Evolutionary conservation across 2,113 vertebrate genomes (phyloP), one percentile per base, ranked within the genome.

Genomic region (Gulo gulo): DNA sequence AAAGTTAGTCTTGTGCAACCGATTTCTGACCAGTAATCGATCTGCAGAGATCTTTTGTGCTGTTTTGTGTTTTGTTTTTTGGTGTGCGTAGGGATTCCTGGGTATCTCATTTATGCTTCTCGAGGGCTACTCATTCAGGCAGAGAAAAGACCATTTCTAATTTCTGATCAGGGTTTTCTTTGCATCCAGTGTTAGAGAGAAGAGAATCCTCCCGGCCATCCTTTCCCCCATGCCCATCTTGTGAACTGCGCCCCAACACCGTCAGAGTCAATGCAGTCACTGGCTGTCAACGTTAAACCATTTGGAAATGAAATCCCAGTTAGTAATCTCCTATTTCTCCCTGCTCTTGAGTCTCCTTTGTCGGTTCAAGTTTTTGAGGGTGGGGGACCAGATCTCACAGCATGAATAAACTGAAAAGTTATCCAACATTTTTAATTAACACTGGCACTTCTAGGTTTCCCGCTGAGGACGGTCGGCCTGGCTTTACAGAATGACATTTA

Each of bases 401-500:
- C 18, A 1, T 57, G 78, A 94, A 79, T 57, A 36, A 96, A 86
- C 61, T 61, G 80, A 95, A 95, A 88, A 90, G 92, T 92, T 89
- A 91, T 63, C 87, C 9, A 16, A 80, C 74, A 81, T 93, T 95
- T 97, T 96, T 95, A 96, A 97, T 95, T 95, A 91, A 93, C 88
- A 20, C 61, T 88, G 92, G 90, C 92, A 67, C 78, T 95, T 88
- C 59, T 74, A 36, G 63, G 65, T 84, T 78, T 92, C 95, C 97
- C 74, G 57, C 94, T 94, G 87, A 93, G 81, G 78, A 71, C 76
- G 36, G 61, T 92, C 84, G 88, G 80, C 90, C 42, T 93, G 83
- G 84, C 84, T 86, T 95, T 83, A 93, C 94, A 94, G 4, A 97
- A 84, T 97, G 94, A 93, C 98, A 96, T 92, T 91, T 89, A 69